phyloP scores from a whole-genome alignment of 2,113 vertebrate species.

The Camelus dromedarius region DNA sequence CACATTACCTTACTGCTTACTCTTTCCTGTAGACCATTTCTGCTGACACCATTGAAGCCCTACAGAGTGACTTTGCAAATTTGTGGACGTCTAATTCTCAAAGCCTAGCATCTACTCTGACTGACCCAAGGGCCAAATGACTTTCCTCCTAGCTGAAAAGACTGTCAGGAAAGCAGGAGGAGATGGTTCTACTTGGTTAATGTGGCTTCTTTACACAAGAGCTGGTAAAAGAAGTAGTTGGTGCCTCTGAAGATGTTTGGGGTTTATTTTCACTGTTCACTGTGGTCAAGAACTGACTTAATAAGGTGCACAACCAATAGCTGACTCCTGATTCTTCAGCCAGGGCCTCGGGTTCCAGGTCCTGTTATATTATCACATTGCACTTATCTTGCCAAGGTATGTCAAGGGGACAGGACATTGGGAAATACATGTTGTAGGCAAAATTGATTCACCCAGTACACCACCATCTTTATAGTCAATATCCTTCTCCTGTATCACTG shows the following conservation, averaged over 20 bases:
- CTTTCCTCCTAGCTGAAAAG: not conserved
- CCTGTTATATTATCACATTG: not conserved
- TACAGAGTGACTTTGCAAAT: not conserved
- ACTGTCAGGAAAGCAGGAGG: not conserved
- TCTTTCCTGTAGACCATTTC: not conserved
- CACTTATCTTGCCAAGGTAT: not conserved
- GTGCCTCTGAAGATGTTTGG: not conserved
- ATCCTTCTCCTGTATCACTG: not conserved
- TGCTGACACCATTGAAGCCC: not conserved
- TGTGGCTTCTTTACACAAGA: not conserved
- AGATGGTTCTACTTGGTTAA: not conserved
- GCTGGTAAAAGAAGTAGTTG: not conserved
- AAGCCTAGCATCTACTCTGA: not conserved
- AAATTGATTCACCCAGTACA: not conserved
- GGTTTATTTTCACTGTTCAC: not conserved
- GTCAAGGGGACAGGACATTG: not conserved
- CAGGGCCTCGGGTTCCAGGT: not conserved
- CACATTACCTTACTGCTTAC: not conserved
- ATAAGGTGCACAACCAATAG: not conserved
- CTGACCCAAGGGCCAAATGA: not conserved
- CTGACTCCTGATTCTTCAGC: not conserved
- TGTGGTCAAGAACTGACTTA: not conserved
- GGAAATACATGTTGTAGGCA: not conserved
- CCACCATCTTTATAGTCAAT: not conserved
- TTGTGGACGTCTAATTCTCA: not conserved